These are phyloP conservation scores for Deroptyus accipitrinus DNA, from an alignment of 2,113 vertebrate genomes.

Conservation along the genomic window DNA sequence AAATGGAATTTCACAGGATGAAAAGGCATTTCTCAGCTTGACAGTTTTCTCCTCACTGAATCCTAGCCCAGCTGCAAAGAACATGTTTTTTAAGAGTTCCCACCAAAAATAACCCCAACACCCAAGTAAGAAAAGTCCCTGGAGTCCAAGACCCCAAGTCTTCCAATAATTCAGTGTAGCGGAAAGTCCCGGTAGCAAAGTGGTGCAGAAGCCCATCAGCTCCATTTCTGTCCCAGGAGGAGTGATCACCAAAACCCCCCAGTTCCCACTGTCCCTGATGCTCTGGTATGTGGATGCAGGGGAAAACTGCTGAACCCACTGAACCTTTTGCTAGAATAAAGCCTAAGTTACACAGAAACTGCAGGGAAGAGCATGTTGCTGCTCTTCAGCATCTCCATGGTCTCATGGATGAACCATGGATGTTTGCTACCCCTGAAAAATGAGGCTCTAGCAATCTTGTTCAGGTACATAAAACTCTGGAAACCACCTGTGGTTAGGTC, in stretches of 20 bases:
- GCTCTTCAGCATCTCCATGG: background rate
- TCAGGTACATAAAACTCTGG: background rate
- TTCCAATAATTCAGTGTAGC: background rate
- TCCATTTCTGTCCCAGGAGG: background rate
- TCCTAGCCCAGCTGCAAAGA: background rate
- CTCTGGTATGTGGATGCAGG: background rate
- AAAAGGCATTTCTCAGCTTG: constrained; percentile 18
- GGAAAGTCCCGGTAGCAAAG: background rate
- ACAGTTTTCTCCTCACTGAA: background rate
- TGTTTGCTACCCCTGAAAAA: background rate
- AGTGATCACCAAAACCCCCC: background rate
- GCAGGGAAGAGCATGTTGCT: background rate
- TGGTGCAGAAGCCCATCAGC: background rate
- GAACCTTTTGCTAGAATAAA: background rate
- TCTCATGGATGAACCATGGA: background rate
- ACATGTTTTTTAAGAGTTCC: background rate
- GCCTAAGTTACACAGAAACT: background rate
- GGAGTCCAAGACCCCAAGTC: background rate
- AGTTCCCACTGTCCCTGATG: background rate
- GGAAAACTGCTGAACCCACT: background rate
- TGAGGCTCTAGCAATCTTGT: background rate
- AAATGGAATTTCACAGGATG: background rate
- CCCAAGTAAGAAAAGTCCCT: background rate
- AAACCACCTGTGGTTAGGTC: background rate
- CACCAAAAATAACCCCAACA: background rate